phyloP scores from a whole-genome alignment of 2,888 invertebrate genomes.

The Drosophila robusta region DNA sequence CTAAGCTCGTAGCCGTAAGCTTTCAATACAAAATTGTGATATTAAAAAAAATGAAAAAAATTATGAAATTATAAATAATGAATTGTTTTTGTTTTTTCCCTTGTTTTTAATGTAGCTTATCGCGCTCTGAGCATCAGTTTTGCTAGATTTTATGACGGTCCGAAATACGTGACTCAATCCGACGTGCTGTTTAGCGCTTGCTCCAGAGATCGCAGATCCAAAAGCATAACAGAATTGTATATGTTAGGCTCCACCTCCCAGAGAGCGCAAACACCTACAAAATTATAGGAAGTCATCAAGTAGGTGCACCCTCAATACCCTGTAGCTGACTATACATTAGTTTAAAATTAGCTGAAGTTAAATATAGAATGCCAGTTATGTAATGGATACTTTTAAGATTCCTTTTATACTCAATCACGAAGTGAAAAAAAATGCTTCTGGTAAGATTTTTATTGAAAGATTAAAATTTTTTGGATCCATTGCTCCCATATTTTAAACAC shows the following conservation, averaged over 20 bases:
- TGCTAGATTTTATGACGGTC: constrained; percentile 8
- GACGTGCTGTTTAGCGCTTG: not conserved
- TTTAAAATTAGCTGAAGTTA: not conserved
- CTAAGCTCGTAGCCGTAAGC: constrained; percentile 35
- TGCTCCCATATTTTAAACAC: too few species aligned
- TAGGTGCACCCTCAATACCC: not conserved
- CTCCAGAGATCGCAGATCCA: not conserved
- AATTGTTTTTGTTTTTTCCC: not conserved
- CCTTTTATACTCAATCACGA: too few species aligned
- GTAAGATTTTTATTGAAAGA: too few species aligned
- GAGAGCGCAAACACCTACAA: not conserved
- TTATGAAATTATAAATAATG: constrained; percentile 18
- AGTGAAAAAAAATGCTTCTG: too few species aligned
- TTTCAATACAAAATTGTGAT: constrained; percentile 51
- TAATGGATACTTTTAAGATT: not conserved
- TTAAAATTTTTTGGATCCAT: too few species aligned
- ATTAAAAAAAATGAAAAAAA: constrained; percentile 31
- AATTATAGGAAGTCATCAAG: not conserved
- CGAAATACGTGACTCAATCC: constrained; percentile 14
- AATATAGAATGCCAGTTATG: not conserved
- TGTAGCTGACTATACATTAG: not conserved
- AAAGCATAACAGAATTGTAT: constrained; percentile 5
- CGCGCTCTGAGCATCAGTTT: constrained; percentile 9
- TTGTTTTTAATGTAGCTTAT: constrained; percentile 6
- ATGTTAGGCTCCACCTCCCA: not conserved